Conservation (phyloP, 2,113 vertebrate species). For the Sus scrofa region T2T-Sscrofa CM000821.6:52382501-52383000, state of each 20-base stretch:
- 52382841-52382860: slow-evolving; percentile 57
- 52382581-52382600: neutral
- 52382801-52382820: slow-evolving; percentile 26
- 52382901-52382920: slow-evolving; percentile 50
- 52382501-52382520: too few species aligned
- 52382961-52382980: slow-evolving; percentile 87
- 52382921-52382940: neutral
- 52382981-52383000: slow-evolving; percentile 78
- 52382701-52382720: slow-evolving; percentile 38
- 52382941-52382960: slow-evolving; percentile 65
- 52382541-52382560: neutral
- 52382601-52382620: neutral
- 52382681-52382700: slow-evolving; percentile 14
- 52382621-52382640: neutral
- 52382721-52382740: neutral
- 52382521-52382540: too few species aligned
- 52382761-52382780: slow-evolving; percentile 57
- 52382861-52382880: slow-evolving; percentile 72
- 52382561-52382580: neutral
- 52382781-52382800: slow-evolving; percentile 61
- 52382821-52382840: slow-evolving; percentile 65
- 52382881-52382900: slow-evolving; percentile 10
- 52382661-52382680: neutral
- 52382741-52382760: slow-evolving; percentile 2
- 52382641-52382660: neutral